Evolutionary conservation across 2,797 vertebrate species (phyloP).

Genomic region (Luscinia luscinia): DNA sequence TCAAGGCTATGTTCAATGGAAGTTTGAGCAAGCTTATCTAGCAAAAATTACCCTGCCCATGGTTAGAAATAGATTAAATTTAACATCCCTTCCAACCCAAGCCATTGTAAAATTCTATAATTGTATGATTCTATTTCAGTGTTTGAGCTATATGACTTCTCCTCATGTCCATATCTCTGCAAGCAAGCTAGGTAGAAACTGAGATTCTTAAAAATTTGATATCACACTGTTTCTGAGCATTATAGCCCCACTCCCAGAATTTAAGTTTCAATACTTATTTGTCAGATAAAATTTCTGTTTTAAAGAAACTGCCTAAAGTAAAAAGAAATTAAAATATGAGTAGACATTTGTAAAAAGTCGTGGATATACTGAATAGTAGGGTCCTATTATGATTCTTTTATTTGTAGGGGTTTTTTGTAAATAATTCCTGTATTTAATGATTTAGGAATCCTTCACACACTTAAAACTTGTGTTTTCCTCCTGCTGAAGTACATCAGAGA

Average conservation of each 20-base stretch:
- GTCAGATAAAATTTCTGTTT: background rate
- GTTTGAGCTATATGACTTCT: background rate
- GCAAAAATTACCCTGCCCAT: no score
- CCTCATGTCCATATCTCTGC: background rate
- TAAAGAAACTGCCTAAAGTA: background rate
- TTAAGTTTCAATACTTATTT: background rate
- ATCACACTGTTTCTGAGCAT: background rate
- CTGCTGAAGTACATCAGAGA: background rate
- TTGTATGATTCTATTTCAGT: background rate
- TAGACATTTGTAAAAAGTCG: background rate
- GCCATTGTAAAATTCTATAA: background rate
- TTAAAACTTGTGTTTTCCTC: background rate
- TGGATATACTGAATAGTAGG: no score
- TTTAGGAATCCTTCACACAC: background rate
- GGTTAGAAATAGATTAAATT: background rate
- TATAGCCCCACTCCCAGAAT: background rate
- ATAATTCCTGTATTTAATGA: background rate
- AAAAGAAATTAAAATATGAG: background rate
- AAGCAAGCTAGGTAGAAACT: background rate
- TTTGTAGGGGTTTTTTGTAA: rapidly evolving
- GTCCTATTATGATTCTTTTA: background rate
- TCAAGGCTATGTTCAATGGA: background rate
- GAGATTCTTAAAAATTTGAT: background rate
- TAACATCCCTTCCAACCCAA: background rate
- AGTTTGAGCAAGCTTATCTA: background rate